phyloP scores from a whole-genome alignment of 2,113 vertebrate species.

The Crotophaga sulcirostris region DNA sequence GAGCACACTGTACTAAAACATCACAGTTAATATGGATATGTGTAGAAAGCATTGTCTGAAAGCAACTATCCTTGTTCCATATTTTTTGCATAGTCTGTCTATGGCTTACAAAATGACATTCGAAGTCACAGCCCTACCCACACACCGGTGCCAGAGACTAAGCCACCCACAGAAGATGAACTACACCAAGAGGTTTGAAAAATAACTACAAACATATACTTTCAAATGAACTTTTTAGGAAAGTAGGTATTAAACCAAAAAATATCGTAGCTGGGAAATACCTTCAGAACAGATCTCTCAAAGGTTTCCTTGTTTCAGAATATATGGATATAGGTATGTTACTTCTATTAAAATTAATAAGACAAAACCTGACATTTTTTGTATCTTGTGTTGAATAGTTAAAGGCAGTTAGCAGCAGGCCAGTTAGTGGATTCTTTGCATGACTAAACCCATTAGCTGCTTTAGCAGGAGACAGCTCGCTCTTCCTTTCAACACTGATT shows the following conservation, averaged over 20 bases:
- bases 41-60: not conserved
- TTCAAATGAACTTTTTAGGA: not conserved
- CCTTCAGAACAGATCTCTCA: not conserved
- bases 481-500: not conserved
- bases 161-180: constrained; percentile 93
- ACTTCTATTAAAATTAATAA: not conserved
- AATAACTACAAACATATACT: not conserved
- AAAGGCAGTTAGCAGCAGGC: not conserved
- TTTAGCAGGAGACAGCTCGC: not conserved
- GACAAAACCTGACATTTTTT: not conserved
- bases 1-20: not conserved
- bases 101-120: constrained; percentile 94
- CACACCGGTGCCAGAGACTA: constrained; percentile 88
- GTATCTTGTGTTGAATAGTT: not conserved
- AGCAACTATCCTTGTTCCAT: constrained; percentile 2
- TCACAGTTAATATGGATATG: not conserved
- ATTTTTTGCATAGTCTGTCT: constrained; percentile 85
- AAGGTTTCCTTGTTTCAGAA: not conserved
- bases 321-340: not conserved
- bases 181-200: constrained; percentile 89
- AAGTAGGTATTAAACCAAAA: not conserved
- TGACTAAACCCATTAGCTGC: not conserved
- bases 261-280: not conserved
- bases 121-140: constrained; percentile 94
- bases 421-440: not conserved